Evolutionary conservation across 2,797 vertebrate genomes (phyloP).

Genomic region (Coregonus suidteri): DNA sequence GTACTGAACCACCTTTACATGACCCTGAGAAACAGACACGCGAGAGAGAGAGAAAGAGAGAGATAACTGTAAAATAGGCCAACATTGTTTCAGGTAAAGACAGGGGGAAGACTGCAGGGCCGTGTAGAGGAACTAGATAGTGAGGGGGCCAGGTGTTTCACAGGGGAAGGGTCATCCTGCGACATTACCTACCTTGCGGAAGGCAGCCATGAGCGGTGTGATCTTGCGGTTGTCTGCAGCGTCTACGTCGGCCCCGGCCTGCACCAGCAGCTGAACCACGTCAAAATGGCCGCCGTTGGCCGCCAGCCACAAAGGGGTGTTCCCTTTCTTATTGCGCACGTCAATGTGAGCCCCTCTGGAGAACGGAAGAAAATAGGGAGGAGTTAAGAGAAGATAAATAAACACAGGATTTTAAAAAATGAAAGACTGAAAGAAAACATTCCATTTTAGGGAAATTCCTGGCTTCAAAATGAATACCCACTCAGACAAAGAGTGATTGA

Average conservation of each 20-base stretch:
- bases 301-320: slow-evolving; percentile 96
- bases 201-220: slow-evolving; percentile 97
- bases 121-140: no score
- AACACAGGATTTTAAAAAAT: background rate
- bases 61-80: no score
- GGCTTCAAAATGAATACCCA: no score
- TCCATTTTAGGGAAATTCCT: no score
- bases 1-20: slow-evolving; percentile 98
- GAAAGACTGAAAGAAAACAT: background rate
- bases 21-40: slow-evolving; percentile 78
- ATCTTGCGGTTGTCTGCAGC: slow-evolving; percentile 99
- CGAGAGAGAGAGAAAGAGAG: no score
- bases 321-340: slow-evolving; percentile 98
- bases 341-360: slow-evolving; percentile 95
- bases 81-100: no score
- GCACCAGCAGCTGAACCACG: slow-evolving; percentile 94
- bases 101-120: no score
- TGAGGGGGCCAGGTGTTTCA: no score
- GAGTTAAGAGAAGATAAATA: background rate
- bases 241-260: slow-evolving; percentile 94
- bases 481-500: no score
- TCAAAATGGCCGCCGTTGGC: slow-evolving; percentile 97
- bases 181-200: slow-evolving; percentile 85
- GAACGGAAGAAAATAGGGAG: slow-evolving; percentile 20
- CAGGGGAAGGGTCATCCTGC: no score